These are phyloP conservation scores for Halotydeus destructor DNA, from an alignment of 1,140 invertebrate species.

Conservation along the genomic window DNA sequence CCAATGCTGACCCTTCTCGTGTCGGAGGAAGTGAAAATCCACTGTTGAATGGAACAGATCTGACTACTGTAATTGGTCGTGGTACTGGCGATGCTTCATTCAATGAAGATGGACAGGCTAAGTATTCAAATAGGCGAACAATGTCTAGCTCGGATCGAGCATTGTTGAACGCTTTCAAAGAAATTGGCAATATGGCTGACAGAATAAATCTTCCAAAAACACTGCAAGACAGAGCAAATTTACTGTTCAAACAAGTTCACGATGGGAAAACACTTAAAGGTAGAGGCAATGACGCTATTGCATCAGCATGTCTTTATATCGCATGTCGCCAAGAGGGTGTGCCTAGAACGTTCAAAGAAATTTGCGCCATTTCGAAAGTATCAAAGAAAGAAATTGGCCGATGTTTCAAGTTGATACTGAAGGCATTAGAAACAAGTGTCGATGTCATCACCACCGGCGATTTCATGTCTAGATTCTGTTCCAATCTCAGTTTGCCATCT, in stretches of 20 bases:
- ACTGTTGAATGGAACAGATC: constrained; percentile 76
- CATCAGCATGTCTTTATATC: constrained; percentile 95
- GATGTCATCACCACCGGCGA: constrained; percentile 95
- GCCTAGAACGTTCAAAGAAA: constrained; percentile 74
- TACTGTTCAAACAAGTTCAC: constrained; percentile 92
- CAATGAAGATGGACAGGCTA: constrained; percentile 59
- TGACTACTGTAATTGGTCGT: constrained; percentile 91
- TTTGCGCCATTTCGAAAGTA: constrained; percentile 27
- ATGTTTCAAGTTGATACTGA: constrained; percentile 82
- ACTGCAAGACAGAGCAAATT: constrained; percentile 60
- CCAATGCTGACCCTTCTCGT: constrained; percentile 88
- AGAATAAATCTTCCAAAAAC: constrained; percentile 86
- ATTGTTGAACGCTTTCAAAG: constrained; percentile 80
- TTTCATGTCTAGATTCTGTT: constrained; percentile 62
- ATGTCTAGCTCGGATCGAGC: constrained; percentile 83
- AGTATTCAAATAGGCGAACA: constrained; percentile 81
- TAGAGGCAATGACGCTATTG: constrained; percentile 88
- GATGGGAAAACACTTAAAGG: constrained; percentile 90
- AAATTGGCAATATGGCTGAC: constrained; percentile 94
- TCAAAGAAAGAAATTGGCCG: constrained; percentile 98
- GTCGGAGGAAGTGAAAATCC: constrained; percentile 78
- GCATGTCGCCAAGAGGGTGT: constrained; percentile 96
- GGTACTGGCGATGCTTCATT: constrained; percentile 58
- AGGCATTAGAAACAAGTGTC: constrained; percentile 72
- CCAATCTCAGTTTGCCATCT: constrained; percentile 49